Evolutionary conservation across 1,140 invertebrate genomes (phyloP).

Genomic region (Monochamus saltuarius): DNA sequence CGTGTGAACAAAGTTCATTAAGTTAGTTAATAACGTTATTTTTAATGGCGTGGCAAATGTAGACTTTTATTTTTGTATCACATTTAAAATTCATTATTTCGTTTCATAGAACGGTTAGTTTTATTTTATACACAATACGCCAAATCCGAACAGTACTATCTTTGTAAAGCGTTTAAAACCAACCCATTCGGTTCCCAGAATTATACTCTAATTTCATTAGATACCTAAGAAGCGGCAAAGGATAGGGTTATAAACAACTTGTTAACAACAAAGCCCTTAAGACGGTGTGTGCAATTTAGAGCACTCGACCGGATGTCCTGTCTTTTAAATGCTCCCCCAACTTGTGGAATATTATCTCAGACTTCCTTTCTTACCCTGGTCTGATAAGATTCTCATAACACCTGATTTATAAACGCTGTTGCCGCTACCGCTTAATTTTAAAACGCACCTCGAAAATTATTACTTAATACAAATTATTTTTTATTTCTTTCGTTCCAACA

Average conservation of each 20-base stretch:
- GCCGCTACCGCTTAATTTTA: not conserved
- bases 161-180: not conserved
- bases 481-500: not conserved
- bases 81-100: not conserved
- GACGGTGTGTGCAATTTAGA: constrained; percentile 28
- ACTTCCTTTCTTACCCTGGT: constrained; percentile 41
- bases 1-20: too few species aligned
- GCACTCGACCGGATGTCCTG: constrained; percentile 48
- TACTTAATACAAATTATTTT: too few species aligned
- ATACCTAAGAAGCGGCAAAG: constrained; percentile 4
- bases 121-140: too few species aligned
- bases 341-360: constrained; percentile 48
- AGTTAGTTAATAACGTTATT: not conserved
- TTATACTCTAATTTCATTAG: not conserved
- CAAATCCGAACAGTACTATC: too few species aligned
- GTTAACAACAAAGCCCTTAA: constrained; percentile 34
- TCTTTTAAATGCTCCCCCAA: constrained; percentile 44
- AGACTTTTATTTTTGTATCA: not conserved
- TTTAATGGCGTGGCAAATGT: too few species aligned
- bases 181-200: not conserved
- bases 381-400: constrained; percentile 31
- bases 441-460: too few species aligned
- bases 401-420: constrained; percentile 21
- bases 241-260: constrained; percentile 27
- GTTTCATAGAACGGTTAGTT: too few species aligned